Conservation (phyloP, 2,888 invertebrate species). For the Formica aserva region DNA sequence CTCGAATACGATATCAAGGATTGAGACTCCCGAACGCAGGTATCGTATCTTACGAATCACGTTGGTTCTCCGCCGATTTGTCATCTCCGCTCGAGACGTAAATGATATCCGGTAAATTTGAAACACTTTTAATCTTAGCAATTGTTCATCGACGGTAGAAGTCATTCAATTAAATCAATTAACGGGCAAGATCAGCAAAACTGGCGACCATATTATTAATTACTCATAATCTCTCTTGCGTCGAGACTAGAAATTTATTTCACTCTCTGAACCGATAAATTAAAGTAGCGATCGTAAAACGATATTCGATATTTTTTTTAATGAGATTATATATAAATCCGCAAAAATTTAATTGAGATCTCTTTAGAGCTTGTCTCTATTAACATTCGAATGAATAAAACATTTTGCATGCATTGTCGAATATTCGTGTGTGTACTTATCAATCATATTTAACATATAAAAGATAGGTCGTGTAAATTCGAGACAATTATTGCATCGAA, state of each 20-base stretch:
- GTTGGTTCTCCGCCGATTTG: slow-evolving; percentile 15
- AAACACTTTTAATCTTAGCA: slow-evolving; percentile 1
- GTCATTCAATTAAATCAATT: slow-evolving; percentile 35
- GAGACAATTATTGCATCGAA: neutral
- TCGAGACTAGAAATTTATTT: slow-evolving; percentile 6
- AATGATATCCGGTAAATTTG: slow-evolving; percentile 16
- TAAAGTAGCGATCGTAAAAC: slow-evolving; percentile 23
- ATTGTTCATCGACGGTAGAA: neutral
- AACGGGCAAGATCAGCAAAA: slow-evolving; percentile 20
- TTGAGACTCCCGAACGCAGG: slow-evolving; percentile 30
- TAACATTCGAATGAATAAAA: neutral
- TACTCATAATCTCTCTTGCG: slow-evolving; percentile 9
- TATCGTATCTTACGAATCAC: neutral
- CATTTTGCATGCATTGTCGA: neutral
- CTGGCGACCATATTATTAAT: slow-evolving; percentile 33
- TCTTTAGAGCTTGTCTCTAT: neutral
- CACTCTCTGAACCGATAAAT: slow-evolving; percentile 12
- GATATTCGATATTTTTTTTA: slow-evolving; percentile 19
- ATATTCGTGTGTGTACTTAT: neutral
- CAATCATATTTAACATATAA: neutral
- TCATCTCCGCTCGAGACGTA: slow-evolving; percentile 23
- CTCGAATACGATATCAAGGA: slow-evolving; percentile 53
- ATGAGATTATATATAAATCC: slow-evolving; percentile 17
- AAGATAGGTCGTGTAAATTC: neutral
- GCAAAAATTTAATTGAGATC: neutral